phyloP scores from a whole-genome alignment of 2,888 invertebrate species.

The Caenorhabditis wallacei region DNA sequence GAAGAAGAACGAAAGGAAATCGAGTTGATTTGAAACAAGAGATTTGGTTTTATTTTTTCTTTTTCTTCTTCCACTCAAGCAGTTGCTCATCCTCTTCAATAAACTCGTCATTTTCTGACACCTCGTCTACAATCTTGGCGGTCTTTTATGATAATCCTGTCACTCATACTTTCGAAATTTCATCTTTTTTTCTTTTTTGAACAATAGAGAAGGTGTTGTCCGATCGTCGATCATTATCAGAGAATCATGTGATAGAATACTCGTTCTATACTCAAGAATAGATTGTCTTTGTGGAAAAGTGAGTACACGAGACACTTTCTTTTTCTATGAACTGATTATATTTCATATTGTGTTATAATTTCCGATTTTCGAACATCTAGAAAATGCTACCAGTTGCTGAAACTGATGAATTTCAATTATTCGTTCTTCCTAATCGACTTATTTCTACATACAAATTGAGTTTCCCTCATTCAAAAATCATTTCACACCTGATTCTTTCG shows the following conservation, averaged over 20 bases:
- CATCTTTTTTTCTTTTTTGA: constrained; percentile 5
- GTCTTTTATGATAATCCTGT: constrained; percentile 30
- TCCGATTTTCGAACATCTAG: too few species aligned
- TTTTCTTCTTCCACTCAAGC: constrained; percentile 3
- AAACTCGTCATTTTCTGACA: constrained; percentile 45
- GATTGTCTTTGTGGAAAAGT: background rate
- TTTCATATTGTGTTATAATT: too few species aligned
- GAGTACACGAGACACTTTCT: background rate
- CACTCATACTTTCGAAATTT: constrained; percentile 18
- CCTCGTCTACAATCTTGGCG: constrained; percentile 26
- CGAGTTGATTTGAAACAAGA: constrained; percentile 50
- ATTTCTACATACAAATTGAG: too few species aligned
- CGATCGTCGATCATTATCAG: constrained; percentile 36
- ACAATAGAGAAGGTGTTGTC: constrained; percentile 20
- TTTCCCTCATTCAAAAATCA: background rate
- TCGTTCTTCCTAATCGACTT: too few species aligned
- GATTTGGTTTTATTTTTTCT: constrained; percentile 41
- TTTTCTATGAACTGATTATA: too few species aligned
- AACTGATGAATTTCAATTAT: too few species aligned
- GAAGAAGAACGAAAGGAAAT: constrained; percentile 6
- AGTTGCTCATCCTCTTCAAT: constrained; percentile 27
- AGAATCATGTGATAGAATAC: constrained; percentile 28
- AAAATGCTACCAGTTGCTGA: too few species aligned
- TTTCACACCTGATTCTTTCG: constrained; percentile 7
- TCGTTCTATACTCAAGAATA: background rate